Evolutionary conservation across 2,888 invertebrate species (phyloP).

Genomic region (Sicus ferrugineus): DNA sequence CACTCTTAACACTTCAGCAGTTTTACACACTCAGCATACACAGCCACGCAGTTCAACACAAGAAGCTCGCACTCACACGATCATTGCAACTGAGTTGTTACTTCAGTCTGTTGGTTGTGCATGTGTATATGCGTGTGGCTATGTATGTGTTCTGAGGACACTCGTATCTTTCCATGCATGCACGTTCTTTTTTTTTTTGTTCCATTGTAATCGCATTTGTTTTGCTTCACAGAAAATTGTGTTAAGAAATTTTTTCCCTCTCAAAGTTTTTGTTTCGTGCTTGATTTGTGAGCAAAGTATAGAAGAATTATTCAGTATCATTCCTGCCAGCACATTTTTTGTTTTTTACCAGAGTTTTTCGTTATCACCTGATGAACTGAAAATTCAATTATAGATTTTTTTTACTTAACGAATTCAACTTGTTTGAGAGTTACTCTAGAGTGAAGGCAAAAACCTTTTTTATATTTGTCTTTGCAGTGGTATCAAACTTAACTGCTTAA

Average conservation of each 20-base stretch:
- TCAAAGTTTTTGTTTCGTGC: not conserved
- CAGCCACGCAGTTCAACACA: not conserved
- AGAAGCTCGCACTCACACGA: not conserved
- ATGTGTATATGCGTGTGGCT: not conserved
- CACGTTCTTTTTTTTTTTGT: not conserved
- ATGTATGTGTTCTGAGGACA: not conserved
- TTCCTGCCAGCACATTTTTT: not conserved
- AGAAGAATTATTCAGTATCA: not conserved
- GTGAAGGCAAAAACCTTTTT: too few relatives aligned
- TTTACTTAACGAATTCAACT: not conserved
- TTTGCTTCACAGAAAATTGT: not conserved
- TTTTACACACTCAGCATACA: not conserved
- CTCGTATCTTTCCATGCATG: too few relatives aligned
- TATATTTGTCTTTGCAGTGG: too few relatives aligned
- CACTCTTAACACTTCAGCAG: not conserved
- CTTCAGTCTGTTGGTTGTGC: not conserved
- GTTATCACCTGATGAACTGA: not conserved
- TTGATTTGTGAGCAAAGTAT: not conserved
- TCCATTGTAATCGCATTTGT: too few relatives aligned
- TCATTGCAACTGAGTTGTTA: not conserved
- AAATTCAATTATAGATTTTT: conserved; percentile 1
- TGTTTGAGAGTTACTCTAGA: too few relatives aligned
- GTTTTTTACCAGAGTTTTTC: not conserved
- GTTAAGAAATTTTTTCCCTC: not conserved
- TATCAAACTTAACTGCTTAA: too few relatives aligned